A percentile compares a stretch with the other conserved stretches of the same genome.
These are phyloP conservation scores for Mechanitis mazaeus DNA, from an alignment of 2,888 invertebrate genomes.

Conservation along the genomic window DNA sequence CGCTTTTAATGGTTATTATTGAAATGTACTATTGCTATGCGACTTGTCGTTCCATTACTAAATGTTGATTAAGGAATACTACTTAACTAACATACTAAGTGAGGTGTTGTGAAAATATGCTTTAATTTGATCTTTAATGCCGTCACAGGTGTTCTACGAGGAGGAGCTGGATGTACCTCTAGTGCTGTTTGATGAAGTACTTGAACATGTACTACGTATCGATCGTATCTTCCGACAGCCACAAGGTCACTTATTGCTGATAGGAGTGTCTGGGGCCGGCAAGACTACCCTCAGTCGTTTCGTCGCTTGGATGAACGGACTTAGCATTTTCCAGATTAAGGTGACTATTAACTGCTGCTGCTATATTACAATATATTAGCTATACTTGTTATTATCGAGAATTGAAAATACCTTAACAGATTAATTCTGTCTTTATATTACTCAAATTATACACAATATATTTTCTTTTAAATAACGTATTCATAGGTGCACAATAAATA, in stretches of 20 bases:
- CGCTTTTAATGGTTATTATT: no score
- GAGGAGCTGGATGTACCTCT: constrained; percentile 99
- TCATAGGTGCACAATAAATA: constrained; percentile 97
- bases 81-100: no score
- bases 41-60: no score
- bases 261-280: constrained; percentile 99
- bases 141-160: constrained; percentile 93
- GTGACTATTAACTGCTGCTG: constrained; percentile 54
- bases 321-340: constrained; percentile 99
- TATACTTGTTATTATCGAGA: no score
- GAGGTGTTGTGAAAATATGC: no score
- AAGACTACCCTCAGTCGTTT: constrained; percentile 99
- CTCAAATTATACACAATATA: no score
- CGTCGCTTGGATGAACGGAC: constrained; percentile 99
- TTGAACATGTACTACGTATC: constrained; percentile 98
- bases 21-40: no score
- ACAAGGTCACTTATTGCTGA: constrained; percentile 97
- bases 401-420: background rate
- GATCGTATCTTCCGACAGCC: constrained; percentile 99
- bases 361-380: background rate
- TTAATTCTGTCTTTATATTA: no score
- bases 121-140: no score
- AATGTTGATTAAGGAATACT: no score
- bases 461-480: no score
- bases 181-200: constrained; percentile 99